phyloP scores from a whole-genome alignment of 1,140 invertebrate genomes.

The Trissolcus basalis region DNA sequence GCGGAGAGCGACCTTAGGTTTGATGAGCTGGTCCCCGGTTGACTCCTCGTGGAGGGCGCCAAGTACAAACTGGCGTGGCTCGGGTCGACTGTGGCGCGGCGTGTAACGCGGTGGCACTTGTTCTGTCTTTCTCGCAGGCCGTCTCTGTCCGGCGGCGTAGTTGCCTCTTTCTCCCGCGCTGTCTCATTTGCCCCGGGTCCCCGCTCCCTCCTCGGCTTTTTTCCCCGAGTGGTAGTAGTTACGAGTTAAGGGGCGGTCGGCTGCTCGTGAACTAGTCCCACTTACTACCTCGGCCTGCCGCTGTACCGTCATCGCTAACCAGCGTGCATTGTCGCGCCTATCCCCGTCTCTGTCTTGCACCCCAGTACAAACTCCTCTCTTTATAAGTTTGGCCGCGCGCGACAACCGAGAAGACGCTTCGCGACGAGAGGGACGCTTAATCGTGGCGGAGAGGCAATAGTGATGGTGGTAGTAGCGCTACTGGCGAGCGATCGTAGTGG shows the following conservation, averaged over 20 bases:
- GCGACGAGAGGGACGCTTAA: slow-evolving; percentile 41
- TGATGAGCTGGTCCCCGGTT: slow-evolving; percentile 41
- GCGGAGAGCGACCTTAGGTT: slow-evolving; percentile 9
- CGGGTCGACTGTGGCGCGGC: slow-evolving; percentile 60
- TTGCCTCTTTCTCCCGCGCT: slow-evolving; percentile 43
- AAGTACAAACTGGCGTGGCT: slow-evolving; percentile 70
- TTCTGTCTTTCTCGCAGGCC: slow-evolving; percentile 50
- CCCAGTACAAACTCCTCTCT: slow-evolving; percentile 13
- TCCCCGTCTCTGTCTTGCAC: slow-evolving; percentile 10
- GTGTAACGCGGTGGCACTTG: slow-evolving; percentile 67
- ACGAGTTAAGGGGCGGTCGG: slow-evolving; percentile 63
- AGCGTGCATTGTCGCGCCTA: slow-evolving; percentile 36
- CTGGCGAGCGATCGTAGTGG: slow-evolving; percentile 55
- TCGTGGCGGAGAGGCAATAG: slow-evolving; percentile 35
- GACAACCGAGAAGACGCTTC: slow-evolving; percentile 36
- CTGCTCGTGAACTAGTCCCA: slow-evolving; percentile 42
- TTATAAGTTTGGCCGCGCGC: slow-evolving; percentile 31
- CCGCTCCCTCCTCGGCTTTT: slow-evolving; percentile 53
- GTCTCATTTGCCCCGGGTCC: slow-evolving; percentile 47
- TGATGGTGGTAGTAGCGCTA: slow-evolving; percentile 57
- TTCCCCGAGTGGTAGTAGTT: slow-evolving; percentile 50
- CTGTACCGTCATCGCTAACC: slow-evolving; percentile 45
- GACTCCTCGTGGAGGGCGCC: slow-evolving; percentile 67
- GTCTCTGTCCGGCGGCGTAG: slow-evolving; percentile 46
- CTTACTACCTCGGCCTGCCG: slow-evolving; percentile 42